phyloP scores from a whole-genome alignment of 1,140 invertebrate genomes.

The Platorchestia sp. region DNA sequence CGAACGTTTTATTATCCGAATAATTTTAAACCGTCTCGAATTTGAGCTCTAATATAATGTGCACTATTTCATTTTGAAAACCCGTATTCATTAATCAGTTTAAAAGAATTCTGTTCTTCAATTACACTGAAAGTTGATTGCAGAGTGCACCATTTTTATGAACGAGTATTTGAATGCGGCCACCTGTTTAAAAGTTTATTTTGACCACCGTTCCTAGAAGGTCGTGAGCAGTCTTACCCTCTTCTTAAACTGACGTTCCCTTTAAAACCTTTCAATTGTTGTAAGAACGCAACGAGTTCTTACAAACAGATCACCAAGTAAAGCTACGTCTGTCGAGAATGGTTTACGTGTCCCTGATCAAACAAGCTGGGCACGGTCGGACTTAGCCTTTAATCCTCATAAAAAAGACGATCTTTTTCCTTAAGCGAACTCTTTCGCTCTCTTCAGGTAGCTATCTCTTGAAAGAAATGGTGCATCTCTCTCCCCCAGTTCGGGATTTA shows the following conservation, averaged over 20 bases:
- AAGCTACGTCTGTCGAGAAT: not conserved
- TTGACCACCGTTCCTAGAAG: not conserved
- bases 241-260: not conserved
- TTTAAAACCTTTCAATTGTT: not conserved
- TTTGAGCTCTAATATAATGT: too few species aligned
- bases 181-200: not conserved
- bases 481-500: not conserved
- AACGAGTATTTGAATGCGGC: not conserved
- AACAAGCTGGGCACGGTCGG: not conserved
- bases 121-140: not conserved
- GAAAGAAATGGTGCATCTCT: not conserved
- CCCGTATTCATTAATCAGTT: too few species aligned
- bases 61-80: too few species aligned
- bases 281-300: not conserved
- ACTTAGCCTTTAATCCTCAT: not conserved
- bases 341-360: not conserved
- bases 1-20: too few species aligned
- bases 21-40: too few species aligned
- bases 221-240: not conserved
- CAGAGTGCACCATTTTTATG: not conserved
- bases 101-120: not conserved
- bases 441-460: constrained; percentile 11
- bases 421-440: not conserved
- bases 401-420: not conserved
- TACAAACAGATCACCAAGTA: not conserved